phyloP scores from a whole-genome alignment of 2,797 vertebrate species.

The Aeoliscus strigatus region DNA sequence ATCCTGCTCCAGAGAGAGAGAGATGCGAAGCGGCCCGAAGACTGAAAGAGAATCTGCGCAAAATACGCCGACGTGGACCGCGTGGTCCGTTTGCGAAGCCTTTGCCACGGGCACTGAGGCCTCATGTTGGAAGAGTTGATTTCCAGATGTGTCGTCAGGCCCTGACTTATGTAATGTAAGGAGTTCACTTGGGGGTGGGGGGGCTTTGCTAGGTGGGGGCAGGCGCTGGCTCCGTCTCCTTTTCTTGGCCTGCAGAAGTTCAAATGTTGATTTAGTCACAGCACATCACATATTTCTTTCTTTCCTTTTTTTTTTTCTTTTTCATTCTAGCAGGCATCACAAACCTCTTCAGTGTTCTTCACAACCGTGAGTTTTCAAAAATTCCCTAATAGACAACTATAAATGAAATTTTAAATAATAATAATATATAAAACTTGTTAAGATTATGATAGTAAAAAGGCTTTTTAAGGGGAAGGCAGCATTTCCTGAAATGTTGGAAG shows the following conservation, averaged over 20 bases:
- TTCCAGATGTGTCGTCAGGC: conserved; percentile 63
- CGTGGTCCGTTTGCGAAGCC: conserved; percentile 42
- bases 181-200: too few relatives aligned
- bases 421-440: too few relatives aligned
- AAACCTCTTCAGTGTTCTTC: conserved; percentile 29
- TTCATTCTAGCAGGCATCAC: conserved; percentile 33
- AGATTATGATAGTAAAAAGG: too few relatives aligned
- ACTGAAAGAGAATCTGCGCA: conserved; percentile 45
- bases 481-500: too few relatives aligned
- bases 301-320: too few relatives aligned
- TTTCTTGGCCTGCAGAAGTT: conserved; percentile 47
- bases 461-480: too few relatives aligned
- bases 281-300: conserved; percentile 32
- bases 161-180: conserved; percentile 58
- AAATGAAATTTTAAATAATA: conserved; percentile 36
- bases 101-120: conserved; percentile 38
- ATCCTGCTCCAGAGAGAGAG: too few relatives aligned
- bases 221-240: conserved; percentile 26
- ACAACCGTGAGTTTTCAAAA: conserved; percentile 14
- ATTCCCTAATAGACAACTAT: too few relatives aligned
- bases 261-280: conserved; percentile 50
- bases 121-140: conserved; percentile 47
- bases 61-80: conserved; percentile 45
- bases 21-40: conserved; percentile 24
- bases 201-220: conserved; percentile 41